Percentiles rank a stretch among this genome's conserved stretches.
These are phyloP conservation scores for Eupeodes luniger DNA, from an alignment of 2,888 invertebrate genomes.

Conservation along the genomic window DNA sequence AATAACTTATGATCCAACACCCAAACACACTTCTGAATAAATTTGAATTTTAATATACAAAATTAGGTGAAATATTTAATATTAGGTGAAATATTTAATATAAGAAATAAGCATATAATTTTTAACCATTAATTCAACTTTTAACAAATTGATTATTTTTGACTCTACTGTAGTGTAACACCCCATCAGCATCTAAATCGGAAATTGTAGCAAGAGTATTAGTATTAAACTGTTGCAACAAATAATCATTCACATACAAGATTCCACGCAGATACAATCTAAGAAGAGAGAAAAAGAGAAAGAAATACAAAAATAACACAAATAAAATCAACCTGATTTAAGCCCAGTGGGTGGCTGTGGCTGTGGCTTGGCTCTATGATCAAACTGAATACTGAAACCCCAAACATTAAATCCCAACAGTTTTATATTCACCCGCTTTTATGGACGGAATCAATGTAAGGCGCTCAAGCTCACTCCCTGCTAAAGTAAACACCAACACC, in stretches of 20 bases:
- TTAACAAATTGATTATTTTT: neutral
- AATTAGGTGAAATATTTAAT: too few species aligned
- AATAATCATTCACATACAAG: slow-evolving; percentile 55
- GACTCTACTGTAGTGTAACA: slow-evolving; percentile 36
- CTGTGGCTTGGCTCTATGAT: neutral
- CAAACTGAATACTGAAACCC: slow-evolving; percentile 20
- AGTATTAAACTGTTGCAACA: slow-evolving; percentile 69
- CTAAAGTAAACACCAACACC: slow-evolving; percentile 63
- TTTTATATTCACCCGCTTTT: slow-evolving; percentile 43
- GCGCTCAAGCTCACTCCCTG: slow-evolving; percentile 22
- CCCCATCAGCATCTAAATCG: slow-evolving; percentile 34
- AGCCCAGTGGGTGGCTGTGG: slow-evolving; percentile 53
- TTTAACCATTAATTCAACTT: too few species aligned
- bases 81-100: too few species aligned
- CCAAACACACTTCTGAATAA: too few species aligned
- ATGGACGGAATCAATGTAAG: slow-evolving; percentile 30
- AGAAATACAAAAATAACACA: slow-evolving; percentile 7
- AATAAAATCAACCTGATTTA: slow-evolving; percentile 27
- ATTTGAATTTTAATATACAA: too few species aligned
- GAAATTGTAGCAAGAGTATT: slow-evolving; percentile 60
- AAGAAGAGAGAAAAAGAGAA: slow-evolving; percentile 35
- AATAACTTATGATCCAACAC: too few species aligned
- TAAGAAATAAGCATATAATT: too few species aligned
- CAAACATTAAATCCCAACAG: slow-evolving; percentile 44
- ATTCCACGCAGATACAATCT: slow-evolving; percentile 30